Evolutionary conservation across 2,888 invertebrate species (phyloP), one percentile per base, ranked within the genome.

Genomic region (Chouioia cunea): DNA sequence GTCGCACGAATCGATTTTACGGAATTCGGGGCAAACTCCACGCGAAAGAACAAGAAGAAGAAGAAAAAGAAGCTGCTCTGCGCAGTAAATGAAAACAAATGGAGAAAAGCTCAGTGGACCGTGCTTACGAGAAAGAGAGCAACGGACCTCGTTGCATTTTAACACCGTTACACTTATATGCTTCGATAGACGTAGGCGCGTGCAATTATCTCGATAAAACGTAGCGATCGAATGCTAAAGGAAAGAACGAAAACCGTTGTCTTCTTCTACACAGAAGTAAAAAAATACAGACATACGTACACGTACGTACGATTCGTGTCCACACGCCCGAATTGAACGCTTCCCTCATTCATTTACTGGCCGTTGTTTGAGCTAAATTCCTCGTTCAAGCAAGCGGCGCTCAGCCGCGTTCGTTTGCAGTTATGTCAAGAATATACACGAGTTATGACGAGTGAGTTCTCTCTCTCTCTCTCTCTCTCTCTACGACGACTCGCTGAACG

Each of bases 121-220:
- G 81, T 77, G 77, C 36, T 36, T 12, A 10, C 36, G 6, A 36
- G 27, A 27, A 6, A 27, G 27, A 3, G 36, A 36, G 6, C 83
- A 82, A 83, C 83, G 58, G 58, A 58, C 47, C 54, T 20, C 73
- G 77, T 77, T 77, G 79, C 80, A 79, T 80, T 76, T 78, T 75
- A 76, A 80, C 75, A 82, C 83, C 83, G 84, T 84, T 83, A 84
- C 82, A 82, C 83, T 84, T 83, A 82, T 80, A 80, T 27, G 58
- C 18, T 14, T 46, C 44, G 15, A 16, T n/a, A 18, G 44, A 44
- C 8, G 44, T 47, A 47, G 23, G 23, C 56, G 36, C 46, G 18
- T n/a, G 15, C 20, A 15, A 23, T 23, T 23, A n/a, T 36, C 36
- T 36, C 36, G 36, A 36, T 36, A 10, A 36, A 36, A 12, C 36